phyloP scores from a whole-genome alignment of 2,888 invertebrate species.

The Philaethria dido region DNA sequence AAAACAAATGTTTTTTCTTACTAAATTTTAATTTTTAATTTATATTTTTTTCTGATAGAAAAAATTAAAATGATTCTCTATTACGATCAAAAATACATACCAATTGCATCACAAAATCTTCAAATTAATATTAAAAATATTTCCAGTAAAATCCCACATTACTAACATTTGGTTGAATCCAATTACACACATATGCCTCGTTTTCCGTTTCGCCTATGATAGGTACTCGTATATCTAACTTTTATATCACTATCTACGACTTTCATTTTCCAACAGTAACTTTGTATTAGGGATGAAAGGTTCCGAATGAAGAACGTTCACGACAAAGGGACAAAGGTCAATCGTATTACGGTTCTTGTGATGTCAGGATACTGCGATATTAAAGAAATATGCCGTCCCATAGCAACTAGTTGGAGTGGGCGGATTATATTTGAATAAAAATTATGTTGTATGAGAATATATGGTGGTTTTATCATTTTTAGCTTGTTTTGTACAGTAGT shows the following conservation, averaged over 20 bases:
- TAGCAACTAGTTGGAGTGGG: constrained; percentile 39
- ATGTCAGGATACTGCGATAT: constrained; percentile 40
- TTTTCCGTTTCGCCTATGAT: constrained; percentile 8
- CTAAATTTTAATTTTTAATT: too few species aligned
- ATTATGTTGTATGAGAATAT: constrained; percentile 42
- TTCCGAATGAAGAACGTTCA: constrained; percentile 41
- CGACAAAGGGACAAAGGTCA: constrained; percentile 48
- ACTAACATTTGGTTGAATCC: background rate
- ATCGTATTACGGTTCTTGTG: constrained; percentile 46
- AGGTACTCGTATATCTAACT: constrained; percentile 9
- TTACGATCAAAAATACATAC: background rate
- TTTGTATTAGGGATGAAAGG: constrained; percentile 39
- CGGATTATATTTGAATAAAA: constrained; percentile 49
- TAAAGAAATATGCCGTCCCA: constrained; percentile 34
- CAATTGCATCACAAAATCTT: background rate
- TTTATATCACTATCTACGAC: constrained; percentile 18
- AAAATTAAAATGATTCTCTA: too few species aligned
- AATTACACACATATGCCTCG: constrained; percentile 14
- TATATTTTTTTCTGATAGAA: too few species aligned
- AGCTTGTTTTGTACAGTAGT: background rate
- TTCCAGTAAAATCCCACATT: background rate
- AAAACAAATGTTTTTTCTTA: too few species aligned
- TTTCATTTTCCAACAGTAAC: constrained; percentile 37
- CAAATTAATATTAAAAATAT: background rate
- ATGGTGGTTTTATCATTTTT: background rate